phyloP scores from a whole-genome alignment of 2,888 invertebrate genomes.

The Drosophila phalerata region DNA sequence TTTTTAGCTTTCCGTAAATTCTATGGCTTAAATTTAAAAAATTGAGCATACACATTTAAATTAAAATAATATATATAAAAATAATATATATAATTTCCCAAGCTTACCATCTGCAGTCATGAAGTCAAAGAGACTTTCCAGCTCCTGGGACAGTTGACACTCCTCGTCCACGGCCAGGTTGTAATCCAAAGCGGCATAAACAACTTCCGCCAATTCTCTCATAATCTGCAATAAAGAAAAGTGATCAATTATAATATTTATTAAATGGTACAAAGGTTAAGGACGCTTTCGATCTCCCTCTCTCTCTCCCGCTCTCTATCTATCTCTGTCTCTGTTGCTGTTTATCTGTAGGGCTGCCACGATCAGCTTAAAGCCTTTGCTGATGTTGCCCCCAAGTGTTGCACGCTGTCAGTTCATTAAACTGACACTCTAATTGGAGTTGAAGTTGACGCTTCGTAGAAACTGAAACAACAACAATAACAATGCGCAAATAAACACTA shows the following conservation, averaged over 20 bases:
- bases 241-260: conserved; percentile 7
- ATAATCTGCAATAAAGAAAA: conserved; percentile 89
- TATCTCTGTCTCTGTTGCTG: not conserved
- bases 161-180: conserved; percentile 95
- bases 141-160: conserved; percentile 92
- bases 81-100: not conserved
- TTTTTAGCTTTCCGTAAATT: too few species aligned
- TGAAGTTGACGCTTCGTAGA: conserved; percentile 76
- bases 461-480: conserved; percentile 50
- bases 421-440: conserved; percentile 80
- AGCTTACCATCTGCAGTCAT: conserved; percentile 91
- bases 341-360: conserved; percentile 13
- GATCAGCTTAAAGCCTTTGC: conserved; percentile 14
- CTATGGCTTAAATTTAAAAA: too few species aligned
- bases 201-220: conserved; percentile 92
- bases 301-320: not conserved
- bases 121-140: conserved; percentile 93
- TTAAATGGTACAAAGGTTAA: conserved; percentile 40
- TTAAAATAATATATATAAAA: not conserved
- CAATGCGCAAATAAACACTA: conserved; percentile 56
- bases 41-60: too few species aligned
- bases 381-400: conserved; percentile 13
- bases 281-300: conserved; percentile 37
- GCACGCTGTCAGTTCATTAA: conserved; percentile 75
- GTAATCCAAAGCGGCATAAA: conserved; percentile 96